Conservation (phyloP, 2,888 invertebrate species). For the Hyposoter didymator region DNA sequence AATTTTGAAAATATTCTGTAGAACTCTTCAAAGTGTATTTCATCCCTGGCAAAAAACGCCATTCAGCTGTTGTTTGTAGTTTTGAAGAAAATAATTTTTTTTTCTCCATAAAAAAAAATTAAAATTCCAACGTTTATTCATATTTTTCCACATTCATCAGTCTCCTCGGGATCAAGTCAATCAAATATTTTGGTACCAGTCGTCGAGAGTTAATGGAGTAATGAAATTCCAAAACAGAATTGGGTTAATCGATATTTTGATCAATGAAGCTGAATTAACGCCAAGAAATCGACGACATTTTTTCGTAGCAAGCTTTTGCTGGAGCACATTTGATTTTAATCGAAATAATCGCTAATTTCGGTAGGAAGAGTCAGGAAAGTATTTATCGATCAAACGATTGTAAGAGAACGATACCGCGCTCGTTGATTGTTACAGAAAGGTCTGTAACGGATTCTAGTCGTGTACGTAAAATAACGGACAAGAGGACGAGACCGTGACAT, state of each 20-base stretch:
- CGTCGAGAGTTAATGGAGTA: too few relatives aligned
- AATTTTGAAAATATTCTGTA: background rate
- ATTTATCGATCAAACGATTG: conserved; percentile 11
- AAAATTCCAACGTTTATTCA: too few relatives aligned
- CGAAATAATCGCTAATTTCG: background rate
- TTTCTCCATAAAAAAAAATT: too few relatives aligned
- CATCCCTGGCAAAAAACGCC: too few relatives aligned
- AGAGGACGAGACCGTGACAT: conserved; percentile 6
- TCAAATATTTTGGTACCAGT: too few relatives aligned
- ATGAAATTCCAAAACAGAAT: too few relatives aligned
- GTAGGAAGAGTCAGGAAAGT: conserved; percentile 21
- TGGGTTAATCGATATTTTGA: background rate
- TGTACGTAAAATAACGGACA: conserved; percentile 59
- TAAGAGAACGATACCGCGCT: background rate
- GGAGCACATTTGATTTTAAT: too few relatives aligned
- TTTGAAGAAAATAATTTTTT: too few relatives aligned
- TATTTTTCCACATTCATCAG: too few relatives aligned
- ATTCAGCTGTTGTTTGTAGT: too few relatives aligned
- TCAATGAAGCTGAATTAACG: background rate
- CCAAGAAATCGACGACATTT: background rate
- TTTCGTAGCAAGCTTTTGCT: background rate
- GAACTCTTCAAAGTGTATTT: too few relatives aligned
- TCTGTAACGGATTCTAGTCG: conserved; percentile 46
- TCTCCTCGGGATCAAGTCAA: too few relatives aligned
- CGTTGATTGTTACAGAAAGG: conserved; percentile 9